Conservation (phyloP, 2,113 vertebrate genomes). For the Spilogale gracilis region DNA sequence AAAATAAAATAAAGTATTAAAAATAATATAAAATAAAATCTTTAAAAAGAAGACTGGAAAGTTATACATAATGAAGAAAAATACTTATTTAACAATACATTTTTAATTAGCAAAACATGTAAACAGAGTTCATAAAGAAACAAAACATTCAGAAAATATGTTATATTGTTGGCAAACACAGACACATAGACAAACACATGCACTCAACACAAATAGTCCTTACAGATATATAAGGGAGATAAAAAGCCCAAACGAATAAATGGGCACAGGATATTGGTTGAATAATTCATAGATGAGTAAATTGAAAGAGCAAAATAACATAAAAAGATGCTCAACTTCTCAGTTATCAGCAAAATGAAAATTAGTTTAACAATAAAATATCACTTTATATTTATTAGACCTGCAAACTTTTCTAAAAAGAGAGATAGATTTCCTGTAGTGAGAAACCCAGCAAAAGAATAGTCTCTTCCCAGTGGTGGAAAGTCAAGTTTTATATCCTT, state of each 20-base stretch:
- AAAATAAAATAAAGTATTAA: no score
- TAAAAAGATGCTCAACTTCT: not conserved
- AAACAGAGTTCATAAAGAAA: not conserved
- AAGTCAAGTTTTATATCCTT: slow-evolving; percentile 34
- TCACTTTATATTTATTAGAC: not conserved
- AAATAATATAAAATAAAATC: no score
- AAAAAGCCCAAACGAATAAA: not conserved
- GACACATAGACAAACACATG: not conserved
- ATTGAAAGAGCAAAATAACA: slow-evolving; percentile 5
- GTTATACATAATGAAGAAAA: not conserved
- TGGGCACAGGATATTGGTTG: not conserved
- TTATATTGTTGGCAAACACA: not conserved
- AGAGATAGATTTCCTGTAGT: not conserved
- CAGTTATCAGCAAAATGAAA: slow-evolving; percentile 34
- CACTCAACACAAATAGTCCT: not conserved
- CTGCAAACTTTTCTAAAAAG: slow-evolving; percentile 8
- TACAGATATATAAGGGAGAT: not conserved
- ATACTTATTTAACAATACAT: not conserved
- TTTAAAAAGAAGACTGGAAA: no score
- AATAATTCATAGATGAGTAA: slow-evolving; percentile 16
- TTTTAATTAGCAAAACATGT: not conserved
- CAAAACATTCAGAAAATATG: not conserved
- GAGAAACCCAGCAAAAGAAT: not conserved
- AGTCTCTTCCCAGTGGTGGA: not conserved
- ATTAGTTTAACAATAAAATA: slow-evolving; percentile 32